Evolutionary conservation across 2,113 vertebrate species (phyloP).

Genomic region (Halichoeres trimaculatus): DNA sequence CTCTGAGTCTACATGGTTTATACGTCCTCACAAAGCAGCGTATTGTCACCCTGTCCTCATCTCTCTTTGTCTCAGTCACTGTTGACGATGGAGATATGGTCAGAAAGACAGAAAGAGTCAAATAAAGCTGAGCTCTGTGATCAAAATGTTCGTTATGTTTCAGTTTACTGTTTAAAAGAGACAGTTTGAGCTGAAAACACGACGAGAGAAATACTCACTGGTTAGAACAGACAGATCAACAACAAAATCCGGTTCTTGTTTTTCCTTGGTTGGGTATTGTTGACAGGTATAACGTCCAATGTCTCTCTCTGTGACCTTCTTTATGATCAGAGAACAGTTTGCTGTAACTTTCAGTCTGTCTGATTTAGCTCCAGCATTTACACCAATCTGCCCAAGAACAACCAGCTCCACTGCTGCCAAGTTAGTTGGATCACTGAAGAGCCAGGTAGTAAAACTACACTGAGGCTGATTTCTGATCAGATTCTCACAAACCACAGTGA

Average conservation of each 20-base stretch:
- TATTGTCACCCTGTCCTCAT: not conserved
- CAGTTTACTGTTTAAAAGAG: not conserved
- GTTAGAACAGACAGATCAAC: not conserved
- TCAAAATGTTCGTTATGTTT: not conserved
- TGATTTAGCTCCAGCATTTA: accelerated
- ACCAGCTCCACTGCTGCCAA: accelerated
- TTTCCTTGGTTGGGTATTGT: accelerated
- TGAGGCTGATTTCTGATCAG: not conserved
- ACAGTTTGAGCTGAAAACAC: not conserved
- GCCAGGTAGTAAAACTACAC: accelerated
- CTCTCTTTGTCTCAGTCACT: not conserved
- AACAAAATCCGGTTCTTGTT: accelerated
- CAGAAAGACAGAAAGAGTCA: not conserved
- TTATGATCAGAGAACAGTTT: conserved; percentile 48
- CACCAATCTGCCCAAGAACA: accelerated
- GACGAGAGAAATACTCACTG: conserved; percentile 26
- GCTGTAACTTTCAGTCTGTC: conserved; percentile 35
- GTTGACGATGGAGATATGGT: not conserved
- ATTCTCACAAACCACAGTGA: not conserved
- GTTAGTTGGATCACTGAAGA: accelerated
- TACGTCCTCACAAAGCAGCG: not conserved
- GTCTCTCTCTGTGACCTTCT: conserved; percentile 32
- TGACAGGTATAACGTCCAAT: not conserved
- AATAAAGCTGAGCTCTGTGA: not conserved
- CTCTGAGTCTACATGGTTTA: not conserved